A percentile compares a stretch with the other conserved stretches of the same genome.
Conservation (phyloP, 1,140 invertebrate genomes). For the Papilio machaon region DNA sequence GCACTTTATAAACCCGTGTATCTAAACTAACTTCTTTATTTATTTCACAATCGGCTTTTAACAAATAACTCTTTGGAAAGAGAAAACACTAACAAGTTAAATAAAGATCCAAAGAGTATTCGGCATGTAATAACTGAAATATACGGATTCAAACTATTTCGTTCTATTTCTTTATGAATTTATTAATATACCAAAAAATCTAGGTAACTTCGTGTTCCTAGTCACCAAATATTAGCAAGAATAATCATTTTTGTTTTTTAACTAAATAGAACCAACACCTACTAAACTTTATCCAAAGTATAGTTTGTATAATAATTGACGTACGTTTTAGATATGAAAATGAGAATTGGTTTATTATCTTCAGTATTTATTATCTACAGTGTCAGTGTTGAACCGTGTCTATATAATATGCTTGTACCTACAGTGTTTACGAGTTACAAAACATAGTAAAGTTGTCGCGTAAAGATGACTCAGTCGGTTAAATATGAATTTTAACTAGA, state of each 20-base stretch:
- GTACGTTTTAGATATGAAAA: not conserved
- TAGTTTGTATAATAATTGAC: not conserved
- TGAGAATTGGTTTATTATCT: not conserved
- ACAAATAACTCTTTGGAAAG: not conserved
- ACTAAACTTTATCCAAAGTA: not conserved
- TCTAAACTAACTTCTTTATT: slow-evolving; percentile 10
- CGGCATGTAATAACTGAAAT: not conserved
- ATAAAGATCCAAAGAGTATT: not conserved
- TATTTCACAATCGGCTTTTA: slow-evolving; percentile 7
- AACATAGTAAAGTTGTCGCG: slow-evolving; percentile 9
- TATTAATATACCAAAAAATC: not conserved
- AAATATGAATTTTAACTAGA: slow-evolving; percentile 29
- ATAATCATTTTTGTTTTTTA: not conserved
- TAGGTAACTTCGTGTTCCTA: not conserved
- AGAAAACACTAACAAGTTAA: not conserved
- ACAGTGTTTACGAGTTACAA: slow-evolving; percentile 13
- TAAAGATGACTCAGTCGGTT: slow-evolving; percentile 20
- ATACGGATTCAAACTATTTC: not conserved
- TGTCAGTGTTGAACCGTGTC: not conserved
- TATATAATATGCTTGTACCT: not conserved
- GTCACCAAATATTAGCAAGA: not conserved
- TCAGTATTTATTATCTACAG: not conserved
- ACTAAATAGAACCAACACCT: not conserved
- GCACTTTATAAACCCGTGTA: slow-evolving; percentile 17
- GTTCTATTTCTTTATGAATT: not conserved